Conservation (phyloP, 2,888 invertebrate species). For the Agrochola lota region DNA sequence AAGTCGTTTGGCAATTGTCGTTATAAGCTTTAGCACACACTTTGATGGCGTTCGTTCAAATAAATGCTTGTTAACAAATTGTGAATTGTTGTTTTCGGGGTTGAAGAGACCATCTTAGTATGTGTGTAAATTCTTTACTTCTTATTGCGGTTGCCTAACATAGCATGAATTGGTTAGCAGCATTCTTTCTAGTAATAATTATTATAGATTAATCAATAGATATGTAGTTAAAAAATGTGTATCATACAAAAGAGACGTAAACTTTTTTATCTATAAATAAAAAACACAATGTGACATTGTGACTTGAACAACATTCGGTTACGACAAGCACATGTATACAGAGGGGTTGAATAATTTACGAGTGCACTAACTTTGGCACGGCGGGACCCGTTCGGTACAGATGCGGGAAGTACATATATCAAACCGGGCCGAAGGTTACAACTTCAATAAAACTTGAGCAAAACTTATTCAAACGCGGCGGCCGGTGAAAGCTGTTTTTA, state of each 20-base stretch:
- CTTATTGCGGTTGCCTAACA: not conserved
- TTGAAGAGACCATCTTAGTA: not conserved
- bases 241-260: not conserved
- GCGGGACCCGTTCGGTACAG: constrained; percentile 78
- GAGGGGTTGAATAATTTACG: constrained; percentile 89
- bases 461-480: constrained; percentile 83
- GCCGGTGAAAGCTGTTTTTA: constrained; percentile 87
- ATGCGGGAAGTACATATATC: constrained; percentile 86
- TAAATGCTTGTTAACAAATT: constrained; percentile 30
- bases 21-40: constrained; percentile 53
- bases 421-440: constrained; percentile 83
- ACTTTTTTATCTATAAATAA: constrained; percentile 54
- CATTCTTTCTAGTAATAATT: not conserved
- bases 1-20: constrained; percentile 61
- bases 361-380: constrained; percentile 85
- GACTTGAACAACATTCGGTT: constrained; percentile 77
- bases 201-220: not conserved
- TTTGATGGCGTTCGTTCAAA: constrained; percentile 48
- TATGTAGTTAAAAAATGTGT: not conserved
- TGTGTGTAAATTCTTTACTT: not conserved
- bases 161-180: too few relatives aligned
- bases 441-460: constrained; percentile 83
- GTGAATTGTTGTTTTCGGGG: constrained; percentile 13
- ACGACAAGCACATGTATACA: constrained; percentile 81
- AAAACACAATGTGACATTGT: constrained; percentile 75